A percentile compares a stretch with the other conserved stretches of the same genome.
phyloP scores from a whole-genome alignment of 2,888 invertebrate species.

The Phytoseiulus persimilis region DNA sequence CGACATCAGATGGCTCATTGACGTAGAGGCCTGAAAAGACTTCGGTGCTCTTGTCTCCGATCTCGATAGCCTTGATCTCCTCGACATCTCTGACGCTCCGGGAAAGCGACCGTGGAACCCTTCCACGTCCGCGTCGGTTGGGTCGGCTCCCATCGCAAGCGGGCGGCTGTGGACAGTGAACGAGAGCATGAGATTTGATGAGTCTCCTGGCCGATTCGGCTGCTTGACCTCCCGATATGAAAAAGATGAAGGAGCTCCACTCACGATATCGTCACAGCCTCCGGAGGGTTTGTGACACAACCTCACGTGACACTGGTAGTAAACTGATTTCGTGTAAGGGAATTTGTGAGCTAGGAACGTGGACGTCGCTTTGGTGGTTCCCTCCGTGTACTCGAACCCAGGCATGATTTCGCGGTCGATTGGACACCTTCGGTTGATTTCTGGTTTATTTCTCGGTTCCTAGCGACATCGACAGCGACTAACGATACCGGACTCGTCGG shows the following conservation, averaged over 20 bases:
- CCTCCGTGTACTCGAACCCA: slow-evolving; percentile 68
- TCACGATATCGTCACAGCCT: slow-evolving; percentile 66
- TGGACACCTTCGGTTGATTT: slow-evolving; percentile 60
- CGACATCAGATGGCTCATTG: slow-evolving; percentile 32
- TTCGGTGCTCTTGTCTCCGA: slow-evolving; percentile 36
- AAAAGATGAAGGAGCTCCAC: slow-evolving; percentile 47
- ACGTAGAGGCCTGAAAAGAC: slow-evolving; percentile 34
- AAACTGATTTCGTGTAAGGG: slow-evolving; percentile 82
- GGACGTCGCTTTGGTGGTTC: slow-evolving; percentile 68
- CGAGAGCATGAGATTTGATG: too few relatives aligned
- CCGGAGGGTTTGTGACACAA: slow-evolving; percentile 61
- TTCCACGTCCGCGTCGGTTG: slow-evolving; percentile 15
- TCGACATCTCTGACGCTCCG: slow-evolving; percentile 31
- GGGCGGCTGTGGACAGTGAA: background rate
- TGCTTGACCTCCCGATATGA: too few relatives aligned
- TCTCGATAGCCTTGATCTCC: slow-evolving; percentile 34
- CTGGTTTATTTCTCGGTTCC: background rate
- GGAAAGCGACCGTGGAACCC: slow-evolving; percentile 18
- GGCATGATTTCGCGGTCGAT: slow-evolving; percentile 85
- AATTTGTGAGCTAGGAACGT: slow-evolving; percentile 87
- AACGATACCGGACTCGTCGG: background rate
- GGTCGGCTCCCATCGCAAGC: slow-evolving; percentile 30
- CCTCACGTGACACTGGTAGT: slow-evolving; percentile 82
- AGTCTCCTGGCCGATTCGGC: too few relatives aligned
- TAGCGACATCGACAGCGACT: background rate